These are phyloP conservation scores for Eudemis profundana DNA, from an alignment of 2,888 invertebrate genomes.

Conservation along the genomic window DNA sequence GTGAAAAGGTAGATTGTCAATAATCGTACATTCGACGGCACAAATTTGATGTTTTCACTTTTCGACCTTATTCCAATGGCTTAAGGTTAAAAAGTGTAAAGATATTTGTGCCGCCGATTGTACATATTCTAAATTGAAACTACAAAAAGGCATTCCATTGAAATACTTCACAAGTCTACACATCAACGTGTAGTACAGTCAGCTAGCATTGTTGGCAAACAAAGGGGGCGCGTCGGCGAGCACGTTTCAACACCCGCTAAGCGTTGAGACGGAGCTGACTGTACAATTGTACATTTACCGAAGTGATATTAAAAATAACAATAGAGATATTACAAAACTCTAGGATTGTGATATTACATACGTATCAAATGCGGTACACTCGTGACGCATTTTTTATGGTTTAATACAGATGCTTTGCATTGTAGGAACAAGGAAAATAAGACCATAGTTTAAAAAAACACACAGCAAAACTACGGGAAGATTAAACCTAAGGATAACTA, in stretches of 20 bases:
- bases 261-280: conserved; percentile 40
- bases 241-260: conserved; percentile 58
- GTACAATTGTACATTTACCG: conserved; percentile 22
- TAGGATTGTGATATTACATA: not conserved
- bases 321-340: conserved; percentile 9
- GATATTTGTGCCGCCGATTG: too few relatives aligned
- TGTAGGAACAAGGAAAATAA: too few relatives aligned
- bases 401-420: too few relatives aligned
- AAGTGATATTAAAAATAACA: conserved; percentile 34
- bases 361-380: not conserved
- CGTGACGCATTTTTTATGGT: not conserved
- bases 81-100: too few relatives aligned
- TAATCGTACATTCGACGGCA: too few relatives aligned
- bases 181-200: conserved; percentile 56
- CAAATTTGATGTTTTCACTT: too few relatives aligned
- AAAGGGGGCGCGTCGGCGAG: conserved; percentile 56
- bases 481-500: too few relatives aligned
- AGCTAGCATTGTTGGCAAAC: conserved; percentile 67
- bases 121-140: too few relatives aligned
- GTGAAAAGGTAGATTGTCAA: too few relatives aligned
- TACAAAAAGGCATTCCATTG: conserved; percentile 17
- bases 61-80: too few relatives aligned
- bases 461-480: too few relatives aligned
- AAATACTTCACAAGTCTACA: conserved; percentile 47
- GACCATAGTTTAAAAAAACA: too few relatives aligned